Evolutionary conservation across 2,888 invertebrate genomes (phyloP), one percentile per base, ranked within the genome.

Genomic region (Cantharis nigra): DNA sequence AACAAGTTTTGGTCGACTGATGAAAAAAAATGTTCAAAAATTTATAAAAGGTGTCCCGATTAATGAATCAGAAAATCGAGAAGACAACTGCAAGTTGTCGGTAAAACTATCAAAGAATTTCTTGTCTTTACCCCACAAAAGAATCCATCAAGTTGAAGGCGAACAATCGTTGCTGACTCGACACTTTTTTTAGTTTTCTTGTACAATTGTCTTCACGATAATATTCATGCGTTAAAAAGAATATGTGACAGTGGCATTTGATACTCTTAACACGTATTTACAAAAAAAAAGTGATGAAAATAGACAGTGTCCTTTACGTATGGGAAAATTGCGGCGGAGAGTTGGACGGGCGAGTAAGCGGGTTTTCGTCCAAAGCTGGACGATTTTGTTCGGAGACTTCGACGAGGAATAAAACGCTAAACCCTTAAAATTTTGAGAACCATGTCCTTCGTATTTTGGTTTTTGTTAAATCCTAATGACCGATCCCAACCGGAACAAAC

Each of bases 401-500:
- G n/a, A 49, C 49, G 49, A n/a, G 49, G 9, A n/a, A 49, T 49
- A 2, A 49, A n/a, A 49, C 49, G 49, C 49, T n/a, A n/a, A 49
- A 49, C n/a, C 13, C 13, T 30, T 30, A 11, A 13, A 33, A 33
- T 33, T 13, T 13, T 26, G 26, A 26, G 5, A 23, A 23, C 23
- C 23, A 23, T 5, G 23, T 28, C 9, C 28, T 9, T 30, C 28
- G 49, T 49, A 49, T n/a, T 49, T 49, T 49, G n/a, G 49, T 49
- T 49, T 49, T 49, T n/a, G 49, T 49, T 49, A 49, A 49, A 49
- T 49, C n/a, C 49, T 49, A 49, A 49, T n/a, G 49, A 49, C 49
- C 49, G 49, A n/a, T 49, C 49, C 49, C 49, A 9, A 84, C 86
- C 85, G 86, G 85, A 86, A 86, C 86, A 83, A 82, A 83, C 78